These are phyloP conservation scores for Epinotia ramella DNA, from an alignment of 2,888 invertebrate species.

Conservation along the genomic window DNA sequence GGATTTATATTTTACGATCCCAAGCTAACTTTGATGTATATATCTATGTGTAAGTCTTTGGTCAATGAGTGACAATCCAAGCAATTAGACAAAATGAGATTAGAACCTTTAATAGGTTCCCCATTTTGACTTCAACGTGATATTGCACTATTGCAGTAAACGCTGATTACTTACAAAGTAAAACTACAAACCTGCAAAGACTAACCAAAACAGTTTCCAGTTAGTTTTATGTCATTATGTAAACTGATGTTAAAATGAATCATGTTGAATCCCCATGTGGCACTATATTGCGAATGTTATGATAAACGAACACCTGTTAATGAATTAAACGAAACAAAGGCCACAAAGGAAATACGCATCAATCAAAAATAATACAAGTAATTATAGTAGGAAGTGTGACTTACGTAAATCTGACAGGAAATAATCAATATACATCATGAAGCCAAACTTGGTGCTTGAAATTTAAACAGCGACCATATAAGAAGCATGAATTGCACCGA, in stretches of 20 bases:
- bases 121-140: neutral
- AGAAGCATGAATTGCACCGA: constrained; percentile 27
- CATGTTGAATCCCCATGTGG: constrained; percentile 27
- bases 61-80: neutral
- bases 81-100: neutral
- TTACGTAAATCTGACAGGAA: constrained; percentile 19
- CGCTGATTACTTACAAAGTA: neutral
- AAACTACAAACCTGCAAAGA: too few relatives aligned
- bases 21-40: too few relatives aligned
- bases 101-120: neutral
- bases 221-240: too few relatives aligned
- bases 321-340: constrained; percentile 10
- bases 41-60: too few relatives aligned
- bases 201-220: too few relatives aligned
- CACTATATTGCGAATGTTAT: constrained; percentile 24
- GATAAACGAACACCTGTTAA: constrained; percentile 33
- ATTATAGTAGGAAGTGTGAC: neutral
- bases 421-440: constrained; percentile 10
- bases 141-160: neutral
- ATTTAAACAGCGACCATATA: constrained; percentile 28
- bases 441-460: constrained; percentile 15
- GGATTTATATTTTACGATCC: too few relatives aligned
- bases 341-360: constrained; percentile 22
- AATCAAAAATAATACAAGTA: constrained; percentile 19
- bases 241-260: neutral